Conservation (phyloP, 2,888 invertebrate genomes). For the Sphaerophoria rueppellii region DNA sequence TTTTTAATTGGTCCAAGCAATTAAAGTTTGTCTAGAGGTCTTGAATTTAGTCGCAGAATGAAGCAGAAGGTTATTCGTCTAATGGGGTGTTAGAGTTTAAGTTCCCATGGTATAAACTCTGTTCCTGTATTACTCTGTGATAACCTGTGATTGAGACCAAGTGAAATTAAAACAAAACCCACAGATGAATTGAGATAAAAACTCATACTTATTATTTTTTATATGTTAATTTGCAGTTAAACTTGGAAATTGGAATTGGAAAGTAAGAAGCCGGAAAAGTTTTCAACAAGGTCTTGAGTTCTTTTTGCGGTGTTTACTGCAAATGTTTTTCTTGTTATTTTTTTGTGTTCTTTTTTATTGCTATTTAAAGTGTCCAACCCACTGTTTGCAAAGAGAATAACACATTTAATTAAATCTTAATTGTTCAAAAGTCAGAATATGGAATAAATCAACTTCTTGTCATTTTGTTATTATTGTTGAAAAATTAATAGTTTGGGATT, state of each 20-base stretch:
- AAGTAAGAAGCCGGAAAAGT: conserved; percentile 40
- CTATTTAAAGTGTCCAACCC: neutral
- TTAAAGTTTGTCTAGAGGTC: conserved; percentile 38
- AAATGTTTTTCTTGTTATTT: neutral
- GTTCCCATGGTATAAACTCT: conserved; percentile 3
- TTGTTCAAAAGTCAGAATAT: neutral
- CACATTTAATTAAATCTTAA: neutral
- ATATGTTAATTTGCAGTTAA: conserved; percentile 43
- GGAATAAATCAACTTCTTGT: neutral
- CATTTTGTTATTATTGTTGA: neutral
- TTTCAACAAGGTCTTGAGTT: conserved; percentile 16
- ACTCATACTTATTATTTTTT: conserved; percentile 4
- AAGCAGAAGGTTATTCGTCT: conserved; percentile 24
- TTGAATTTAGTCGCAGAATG: neutral
- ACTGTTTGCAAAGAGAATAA: conserved; percentile 10
- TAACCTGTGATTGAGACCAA: neutral
- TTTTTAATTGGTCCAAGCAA: conserved; percentile 51
- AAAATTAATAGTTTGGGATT: neutral
- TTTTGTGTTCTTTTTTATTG: no score
- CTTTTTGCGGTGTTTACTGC: neutral
- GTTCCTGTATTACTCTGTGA: neutral
- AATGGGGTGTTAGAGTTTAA: conserved; percentile 28
- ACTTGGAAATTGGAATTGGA: conserved; percentile 43
- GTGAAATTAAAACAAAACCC: neutral
- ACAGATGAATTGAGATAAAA: neutral